phyloP scores from a whole-genome alignment of 2,113 vertebrate genomes.

The Empidonax traillii region DNA sequence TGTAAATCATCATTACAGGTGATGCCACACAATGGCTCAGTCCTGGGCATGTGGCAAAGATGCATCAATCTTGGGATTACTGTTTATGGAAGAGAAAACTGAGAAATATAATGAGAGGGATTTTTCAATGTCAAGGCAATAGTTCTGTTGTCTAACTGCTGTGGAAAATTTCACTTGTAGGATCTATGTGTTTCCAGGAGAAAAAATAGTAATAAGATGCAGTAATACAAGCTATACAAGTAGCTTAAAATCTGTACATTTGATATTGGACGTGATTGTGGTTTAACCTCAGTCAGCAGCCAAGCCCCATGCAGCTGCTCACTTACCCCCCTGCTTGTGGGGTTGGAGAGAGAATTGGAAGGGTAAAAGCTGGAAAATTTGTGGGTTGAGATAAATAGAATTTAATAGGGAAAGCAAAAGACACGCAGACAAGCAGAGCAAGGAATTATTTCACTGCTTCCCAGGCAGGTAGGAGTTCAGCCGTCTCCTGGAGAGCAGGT shows the following conservation, averaged over 20 bases:
- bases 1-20: background rate
- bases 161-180: background rate
- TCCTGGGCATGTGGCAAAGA: background rate
- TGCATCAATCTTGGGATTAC: background rate
- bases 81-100: background rate
- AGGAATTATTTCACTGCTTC: background rate
- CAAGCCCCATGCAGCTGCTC: background rate
- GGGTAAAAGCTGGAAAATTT: background rate
- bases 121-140: background rate
- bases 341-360: background rate
- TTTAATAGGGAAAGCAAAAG: background rate
- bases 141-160: background rate
- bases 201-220: background rate
- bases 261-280: background rate
- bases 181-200: background rate
- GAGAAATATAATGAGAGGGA: background rate
- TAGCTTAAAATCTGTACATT: background rate
- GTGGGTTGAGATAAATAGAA: background rate
- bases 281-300: background rate
- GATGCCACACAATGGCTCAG: background rate
- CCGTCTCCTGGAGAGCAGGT: background rate
- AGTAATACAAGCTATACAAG: background rate
- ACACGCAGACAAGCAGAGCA: background rate
- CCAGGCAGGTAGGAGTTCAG: background rate
- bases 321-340: fast-evolving